A percentile compares a stretch with the other conserved stretches of the same genome.
Conservation (phyloP, 2,797 vertebrate genomes). For the Decapterus maruadsi region DNA sequence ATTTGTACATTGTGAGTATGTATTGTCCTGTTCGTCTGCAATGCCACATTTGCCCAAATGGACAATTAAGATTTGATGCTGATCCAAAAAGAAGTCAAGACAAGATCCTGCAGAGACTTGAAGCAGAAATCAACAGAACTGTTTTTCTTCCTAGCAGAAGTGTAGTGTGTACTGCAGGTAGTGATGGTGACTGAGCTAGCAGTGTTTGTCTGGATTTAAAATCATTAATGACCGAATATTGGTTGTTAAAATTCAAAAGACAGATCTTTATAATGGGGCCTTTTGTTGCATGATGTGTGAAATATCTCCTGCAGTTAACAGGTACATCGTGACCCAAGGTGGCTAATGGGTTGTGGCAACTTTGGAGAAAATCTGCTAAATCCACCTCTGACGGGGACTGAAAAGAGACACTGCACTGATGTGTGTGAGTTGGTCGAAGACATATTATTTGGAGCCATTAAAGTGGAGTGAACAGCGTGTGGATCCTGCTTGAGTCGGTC, state of each 20-base stretch:
- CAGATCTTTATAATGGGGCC: no score
- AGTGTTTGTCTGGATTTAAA: neutral
- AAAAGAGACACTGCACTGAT: neutral
- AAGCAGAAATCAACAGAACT: constrained; percentile 9
- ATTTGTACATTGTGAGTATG: constrained; percentile 28
- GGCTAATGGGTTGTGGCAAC: no score
- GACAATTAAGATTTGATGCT: constrained; percentile 50
- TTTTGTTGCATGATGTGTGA: no score
- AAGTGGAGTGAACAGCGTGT: neutral
- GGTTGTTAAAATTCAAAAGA: no score
- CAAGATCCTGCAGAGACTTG: constrained; percentile 3
- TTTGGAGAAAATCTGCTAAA: neutral
- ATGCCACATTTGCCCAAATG: constrained; percentile 45
- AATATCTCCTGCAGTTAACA: no score
- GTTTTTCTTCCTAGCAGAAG: neutral
- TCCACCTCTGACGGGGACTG: neutral
- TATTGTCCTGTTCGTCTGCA: constrained; percentile 36
- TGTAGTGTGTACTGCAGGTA: no score
- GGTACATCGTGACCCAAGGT: no score
- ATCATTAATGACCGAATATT: no score
- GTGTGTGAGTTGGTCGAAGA: neutral
- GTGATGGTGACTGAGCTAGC: neutral
- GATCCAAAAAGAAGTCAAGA: constrained; percentile 17
- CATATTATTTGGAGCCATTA: neutral
- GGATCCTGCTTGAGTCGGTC: neutral